Evolutionary conservation across 1,140 invertebrate genomes (phyloP).

Genomic region (Papilio aristodemus): DNA sequence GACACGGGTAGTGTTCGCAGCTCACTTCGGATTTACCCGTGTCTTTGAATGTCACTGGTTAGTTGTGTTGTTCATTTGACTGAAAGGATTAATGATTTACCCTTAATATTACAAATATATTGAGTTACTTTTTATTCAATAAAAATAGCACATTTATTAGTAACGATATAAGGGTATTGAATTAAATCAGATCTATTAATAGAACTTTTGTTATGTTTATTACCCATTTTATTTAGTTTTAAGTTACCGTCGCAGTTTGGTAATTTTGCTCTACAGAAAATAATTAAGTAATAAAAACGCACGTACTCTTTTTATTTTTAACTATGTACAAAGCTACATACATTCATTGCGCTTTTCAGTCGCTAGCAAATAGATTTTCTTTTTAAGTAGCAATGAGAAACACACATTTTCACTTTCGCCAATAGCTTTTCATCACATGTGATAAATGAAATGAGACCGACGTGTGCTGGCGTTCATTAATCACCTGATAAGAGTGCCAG

Average conservation of each 20-base stretch:
- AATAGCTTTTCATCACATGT: slow-evolving; percentile 24
- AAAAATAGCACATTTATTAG: neutral
- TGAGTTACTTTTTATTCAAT: neutral
- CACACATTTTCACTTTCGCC: slow-evolving; percentile 20
- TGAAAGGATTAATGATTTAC: slow-evolving; percentile 12
- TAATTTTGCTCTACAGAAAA: no score
- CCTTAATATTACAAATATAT: slow-evolving; percentile 1
- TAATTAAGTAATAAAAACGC: no score
- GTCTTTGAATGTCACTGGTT: slow-evolving; percentile 24
- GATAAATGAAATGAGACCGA: slow-evolving; percentile 18
- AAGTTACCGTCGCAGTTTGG: no score
- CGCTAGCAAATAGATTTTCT: slow-evolving; percentile 7
- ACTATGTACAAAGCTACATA: neutral
- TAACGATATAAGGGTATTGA: no score
- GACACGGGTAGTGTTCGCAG: slow-evolving; percentile 19
- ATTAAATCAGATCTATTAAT: no score
- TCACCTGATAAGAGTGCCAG: slow-evolving; percentile 17
- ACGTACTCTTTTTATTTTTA: neutral
- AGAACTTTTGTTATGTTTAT: no score
- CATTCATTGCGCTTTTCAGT: slow-evolving; percentile 6
- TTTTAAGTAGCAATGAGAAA: slow-evolving; percentile 21
- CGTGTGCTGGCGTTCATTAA: slow-evolving; percentile 14
- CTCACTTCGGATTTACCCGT: slow-evolving; percentile 25
- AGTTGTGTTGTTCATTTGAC: slow-evolving; percentile 13
- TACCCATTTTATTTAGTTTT: no score